Conservation (phyloP, 2,888 invertebrate species). For the Synergus umbraculus region DNA sequence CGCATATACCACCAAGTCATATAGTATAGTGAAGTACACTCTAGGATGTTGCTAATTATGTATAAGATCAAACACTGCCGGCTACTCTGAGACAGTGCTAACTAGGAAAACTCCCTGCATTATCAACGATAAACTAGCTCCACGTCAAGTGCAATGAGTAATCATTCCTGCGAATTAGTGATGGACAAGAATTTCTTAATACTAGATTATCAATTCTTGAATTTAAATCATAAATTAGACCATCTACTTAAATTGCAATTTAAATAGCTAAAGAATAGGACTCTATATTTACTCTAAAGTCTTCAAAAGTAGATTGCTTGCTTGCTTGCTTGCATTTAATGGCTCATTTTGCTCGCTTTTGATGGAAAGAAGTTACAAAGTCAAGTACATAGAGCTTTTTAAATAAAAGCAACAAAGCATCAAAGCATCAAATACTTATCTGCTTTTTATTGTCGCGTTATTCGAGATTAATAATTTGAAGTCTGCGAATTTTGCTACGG, state of each 20-base stretch:
- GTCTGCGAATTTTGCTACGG: neutral
- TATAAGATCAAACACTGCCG: conserved; percentile 50
- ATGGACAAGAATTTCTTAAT: neutral
- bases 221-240: no score
- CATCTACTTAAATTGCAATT: neutral
- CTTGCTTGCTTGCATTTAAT: no score
- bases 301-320: neutral
- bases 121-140: conserved; percentile 47
- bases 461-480: neutral
- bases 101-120: conserved; percentile 47
- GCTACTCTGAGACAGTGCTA: conserved; percentile 48
- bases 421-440: neutral
- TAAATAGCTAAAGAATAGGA: neutral
- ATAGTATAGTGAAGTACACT: neutral
- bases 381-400: neutral
- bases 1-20: neutral
- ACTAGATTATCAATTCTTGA: neutral
- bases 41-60: conserved; percentile 43
- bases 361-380: neutral
- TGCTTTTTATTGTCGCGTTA: neutral
- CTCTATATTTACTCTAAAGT: neutral
- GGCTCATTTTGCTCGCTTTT: neutral
- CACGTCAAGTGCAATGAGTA: conserved; percentile 29
- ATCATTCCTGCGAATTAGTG: conserved; percentile 5
- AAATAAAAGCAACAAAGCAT: neutral